phyloP scores from a whole-genome alignment of 1,140 invertebrate genomes.

The Lanistes nyassanus region DNA sequence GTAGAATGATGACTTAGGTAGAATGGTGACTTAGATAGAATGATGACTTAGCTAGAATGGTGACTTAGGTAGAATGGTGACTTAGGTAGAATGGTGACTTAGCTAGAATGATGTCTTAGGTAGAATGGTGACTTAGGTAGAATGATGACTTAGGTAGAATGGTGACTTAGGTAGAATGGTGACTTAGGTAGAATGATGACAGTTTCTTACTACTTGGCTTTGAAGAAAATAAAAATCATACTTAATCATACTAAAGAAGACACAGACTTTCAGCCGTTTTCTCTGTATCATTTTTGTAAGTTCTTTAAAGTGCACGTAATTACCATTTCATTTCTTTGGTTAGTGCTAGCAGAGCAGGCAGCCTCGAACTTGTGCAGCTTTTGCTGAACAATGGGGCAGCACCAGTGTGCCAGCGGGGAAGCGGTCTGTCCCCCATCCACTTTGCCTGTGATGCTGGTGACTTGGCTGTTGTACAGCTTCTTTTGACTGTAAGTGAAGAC shows the following conservation, averaged over 20 bases:
- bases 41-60: too few relatives aligned
- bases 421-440: conserved; percentile 92
- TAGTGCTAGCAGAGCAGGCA: conserved; percentile 52
- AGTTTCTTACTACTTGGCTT: too few relatives aligned
- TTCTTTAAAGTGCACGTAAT: too few relatives aligned
- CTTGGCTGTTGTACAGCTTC: conserved; percentile 80
- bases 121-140: not conserved
- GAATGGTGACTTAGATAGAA: too few relatives aligned
- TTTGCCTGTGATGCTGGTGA: conserved; percentile 77
- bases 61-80: too few relatives aligned
- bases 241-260: too few relatives aligned
- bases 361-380: conserved; percentile 81
- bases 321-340: conserved; percentile 24
- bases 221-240: too few relatives aligned
- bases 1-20: too few relatives aligned
- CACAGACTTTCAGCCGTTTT: too few relatives aligned
- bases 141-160: not conserved
- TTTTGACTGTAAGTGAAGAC: conserved; percentile 73
- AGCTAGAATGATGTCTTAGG: not conserved
- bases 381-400: conserved; percentile 81
- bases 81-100: not conserved
- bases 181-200: not conserved
- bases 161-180: not conserved
- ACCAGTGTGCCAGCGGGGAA: conserved; percentile 85
- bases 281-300: too few relatives aligned